Percentiles rank a stretch among this genome's conserved stretches.
Evolutionary conservation across 1,140 invertebrate genomes (phyloP).

Genomic region (Zaprionus gabonicus): DNA sequence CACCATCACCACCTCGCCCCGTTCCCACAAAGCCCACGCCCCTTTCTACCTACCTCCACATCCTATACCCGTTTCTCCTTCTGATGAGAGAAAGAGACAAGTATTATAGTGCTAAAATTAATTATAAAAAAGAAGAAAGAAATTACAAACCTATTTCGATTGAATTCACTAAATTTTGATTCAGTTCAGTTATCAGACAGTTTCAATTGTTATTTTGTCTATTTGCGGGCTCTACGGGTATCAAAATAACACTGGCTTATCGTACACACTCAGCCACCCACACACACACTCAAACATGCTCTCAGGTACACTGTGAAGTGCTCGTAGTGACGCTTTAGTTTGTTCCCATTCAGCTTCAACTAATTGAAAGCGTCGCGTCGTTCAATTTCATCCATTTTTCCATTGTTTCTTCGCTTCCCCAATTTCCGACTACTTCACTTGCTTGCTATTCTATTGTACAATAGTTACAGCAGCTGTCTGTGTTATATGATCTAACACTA

Average conservation of each 20-base stretch:
- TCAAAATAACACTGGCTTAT: slow-evolving; percentile 32
- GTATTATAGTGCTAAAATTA: slow-evolving; percentile 41
- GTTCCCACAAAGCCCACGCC: background rate
- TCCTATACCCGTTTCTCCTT: slow-evolving; percentile 5
- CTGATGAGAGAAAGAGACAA: slow-evolving; percentile 15
- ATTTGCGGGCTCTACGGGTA: slow-evolving; percentile 1
- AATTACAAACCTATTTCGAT: slow-evolving; percentile 4
- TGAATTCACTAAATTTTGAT: slow-evolving; percentile 20
- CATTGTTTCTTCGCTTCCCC: background rate
- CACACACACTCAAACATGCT: background rate
- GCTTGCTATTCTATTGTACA: background rate
- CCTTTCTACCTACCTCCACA: background rate
- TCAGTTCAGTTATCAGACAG: slow-evolving; percentile 17
- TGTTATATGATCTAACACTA: slow-evolving; percentile 7
- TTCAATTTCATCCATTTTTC: background rate
- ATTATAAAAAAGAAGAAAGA: slow-evolving; percentile 23
- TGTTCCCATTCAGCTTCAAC: slow-evolving; percentile 8
- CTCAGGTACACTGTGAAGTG: background rate
- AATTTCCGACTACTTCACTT: background rate
- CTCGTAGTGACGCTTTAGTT: slow-evolving; percentile 1
- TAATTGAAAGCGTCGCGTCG: slow-evolving; percentile 20
- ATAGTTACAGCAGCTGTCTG: background rate
- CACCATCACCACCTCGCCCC: slow-evolving; percentile 15
- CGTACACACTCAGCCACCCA: slow-evolving; percentile 3
- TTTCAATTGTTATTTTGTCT: slow-evolving; percentile 1